Conservation (phyloP, 2,113 vertebrate genomes). For the Phalacrocorax aristotelis region DNA sequence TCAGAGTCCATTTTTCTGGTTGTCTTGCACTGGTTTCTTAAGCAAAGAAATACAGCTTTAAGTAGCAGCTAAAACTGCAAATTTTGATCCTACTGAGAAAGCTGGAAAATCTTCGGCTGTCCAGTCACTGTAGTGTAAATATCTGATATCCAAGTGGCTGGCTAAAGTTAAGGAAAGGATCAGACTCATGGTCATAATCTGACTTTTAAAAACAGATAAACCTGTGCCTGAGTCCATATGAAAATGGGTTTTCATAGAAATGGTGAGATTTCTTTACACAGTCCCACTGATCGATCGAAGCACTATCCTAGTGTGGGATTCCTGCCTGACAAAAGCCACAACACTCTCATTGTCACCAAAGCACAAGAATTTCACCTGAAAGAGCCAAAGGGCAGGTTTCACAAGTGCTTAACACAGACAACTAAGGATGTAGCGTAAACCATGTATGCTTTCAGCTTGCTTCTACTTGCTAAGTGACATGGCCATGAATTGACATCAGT, state of each 20-base stretch:
- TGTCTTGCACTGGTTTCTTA: not conserved
- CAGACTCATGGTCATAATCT: not conserved
- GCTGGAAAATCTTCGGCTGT: not conserved
- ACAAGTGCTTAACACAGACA: not conserved
- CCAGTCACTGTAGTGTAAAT: not conserved
- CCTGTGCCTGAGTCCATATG: fast-evolving
- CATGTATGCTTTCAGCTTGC: fast-evolving
- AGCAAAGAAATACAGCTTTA: not conserved
- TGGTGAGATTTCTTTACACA: not conserved
- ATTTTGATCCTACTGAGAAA: not conserved
- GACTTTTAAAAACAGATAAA: not conserved
- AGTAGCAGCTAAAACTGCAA: not conserved
- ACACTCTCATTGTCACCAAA: not conserved
- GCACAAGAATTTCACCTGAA: not conserved
- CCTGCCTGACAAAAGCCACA: not conserved
- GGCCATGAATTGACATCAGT: not conserved
- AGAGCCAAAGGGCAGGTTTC: not conserved
- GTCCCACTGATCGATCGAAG: not conserved
- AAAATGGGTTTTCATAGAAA: not conserved
- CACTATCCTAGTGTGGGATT: fast-evolving
- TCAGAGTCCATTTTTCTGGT: not conserved
- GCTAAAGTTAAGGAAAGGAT: not conserved
- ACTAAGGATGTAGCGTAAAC: not conserved
- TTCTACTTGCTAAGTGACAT: not conserved
- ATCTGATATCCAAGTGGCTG: not conserved